phyloP scores from a whole-genome alignment of 2,113 vertebrate genomes.

The Malaclemys terrapin region DNA sequence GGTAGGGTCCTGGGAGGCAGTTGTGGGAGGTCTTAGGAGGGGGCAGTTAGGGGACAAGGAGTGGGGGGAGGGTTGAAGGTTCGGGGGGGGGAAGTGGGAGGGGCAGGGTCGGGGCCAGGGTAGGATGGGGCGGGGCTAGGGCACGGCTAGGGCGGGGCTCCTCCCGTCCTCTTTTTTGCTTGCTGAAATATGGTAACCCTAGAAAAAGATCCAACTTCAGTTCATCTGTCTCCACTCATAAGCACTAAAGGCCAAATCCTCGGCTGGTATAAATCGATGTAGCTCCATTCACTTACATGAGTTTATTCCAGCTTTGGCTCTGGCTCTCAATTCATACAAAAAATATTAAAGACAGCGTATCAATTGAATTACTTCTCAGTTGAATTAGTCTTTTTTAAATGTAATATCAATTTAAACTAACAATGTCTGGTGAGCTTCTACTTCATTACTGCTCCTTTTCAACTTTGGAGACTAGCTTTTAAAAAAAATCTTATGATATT shows the following conservation, averaged over 20 bases:
- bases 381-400: constrained; percentile 18
- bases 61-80: no score
- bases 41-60: no score
- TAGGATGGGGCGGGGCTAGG: no score
- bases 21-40: no score
- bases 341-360: neutral
- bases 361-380: neutral
- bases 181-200: no score
- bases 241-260: neutral
- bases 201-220: fast-evolving
- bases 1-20: no score
- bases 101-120: no score
- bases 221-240: fast-evolving
- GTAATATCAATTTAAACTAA: constrained; percentile 27
- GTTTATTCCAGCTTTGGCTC: neutral
- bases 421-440: constrained; percentile 23
- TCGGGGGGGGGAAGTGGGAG: no score
- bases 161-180: no score
- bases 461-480: constrained; percentile 10
- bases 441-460: constrained; percentile 22
- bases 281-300: neutral
- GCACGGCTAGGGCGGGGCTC: no score
- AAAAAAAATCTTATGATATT: constrained; percentile 20
- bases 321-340: neutral
- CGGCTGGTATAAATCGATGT: fast-evolving